phyloP scores from a whole-genome alignment of 2,797 vertebrate species.

The Rousettus madagascariensis region DNA sequence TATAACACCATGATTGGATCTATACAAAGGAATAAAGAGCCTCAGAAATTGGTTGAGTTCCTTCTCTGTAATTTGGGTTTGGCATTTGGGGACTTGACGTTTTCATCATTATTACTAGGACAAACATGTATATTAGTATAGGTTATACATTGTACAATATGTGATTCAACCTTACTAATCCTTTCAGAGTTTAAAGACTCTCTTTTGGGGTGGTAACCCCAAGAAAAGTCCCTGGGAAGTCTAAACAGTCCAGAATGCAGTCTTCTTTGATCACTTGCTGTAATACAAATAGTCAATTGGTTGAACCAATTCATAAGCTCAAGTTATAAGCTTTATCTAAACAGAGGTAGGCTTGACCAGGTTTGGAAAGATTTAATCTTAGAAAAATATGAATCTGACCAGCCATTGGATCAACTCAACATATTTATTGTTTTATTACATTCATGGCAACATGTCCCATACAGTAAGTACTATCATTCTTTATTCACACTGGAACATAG shows the following conservation, averaged over 20 bases:
- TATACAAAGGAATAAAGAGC: background rate
- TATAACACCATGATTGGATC: background rate
- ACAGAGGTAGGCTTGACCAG: background rate
- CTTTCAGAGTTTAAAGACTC: background rate
- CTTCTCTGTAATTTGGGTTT: background rate
- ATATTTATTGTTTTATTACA: background rate
- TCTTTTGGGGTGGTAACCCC: background rate
- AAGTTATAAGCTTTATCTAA: background rate
- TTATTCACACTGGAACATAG: background rate
- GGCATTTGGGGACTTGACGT: background rate
- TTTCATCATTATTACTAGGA: background rate
- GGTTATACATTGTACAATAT: background rate
- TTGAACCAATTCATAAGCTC: background rate
- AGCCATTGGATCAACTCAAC: background rate
- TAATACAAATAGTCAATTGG: background rate
- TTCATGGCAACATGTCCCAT: background rate
- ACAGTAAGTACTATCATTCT: background rate
- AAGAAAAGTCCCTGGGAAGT: background rate
- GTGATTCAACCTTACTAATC: background rate
- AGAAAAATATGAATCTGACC: background rate
- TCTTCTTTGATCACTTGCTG: constrained; percentile 8
- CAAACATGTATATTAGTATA: background rate
- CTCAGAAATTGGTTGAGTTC: background rate
- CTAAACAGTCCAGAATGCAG: background rate
- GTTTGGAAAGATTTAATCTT: background rate